Conservation (phyloP, 2,797 vertebrate species). For the Paedocypris micromegethes region DNA sequence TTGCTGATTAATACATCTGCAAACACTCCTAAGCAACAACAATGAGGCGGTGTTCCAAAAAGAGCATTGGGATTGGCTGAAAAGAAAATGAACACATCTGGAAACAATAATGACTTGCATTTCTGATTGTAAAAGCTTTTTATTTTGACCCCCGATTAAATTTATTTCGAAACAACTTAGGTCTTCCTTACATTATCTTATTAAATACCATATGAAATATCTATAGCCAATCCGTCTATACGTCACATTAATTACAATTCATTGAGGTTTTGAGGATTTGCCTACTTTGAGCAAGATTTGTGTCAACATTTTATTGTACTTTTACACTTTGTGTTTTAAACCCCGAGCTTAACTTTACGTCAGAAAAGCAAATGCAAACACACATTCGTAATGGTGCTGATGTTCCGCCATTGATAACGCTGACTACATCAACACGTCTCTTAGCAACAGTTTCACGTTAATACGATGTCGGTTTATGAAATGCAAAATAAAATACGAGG, state of each 20-base stretch:
- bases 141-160: slow-evolving; percentile 3
- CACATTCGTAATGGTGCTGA: slow-evolving; percentile 40
- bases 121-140: slow-evolving; percentile 50
- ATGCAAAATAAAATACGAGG: background rate
- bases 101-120: slow-evolving; percentile 66
- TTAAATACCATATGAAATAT: too few relatives aligned
- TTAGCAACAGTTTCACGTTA: slow-evolving; percentile 68
- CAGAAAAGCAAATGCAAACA: slow-evolving; percentile 47
- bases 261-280: too few relatives aligned
- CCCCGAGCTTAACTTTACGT: slow-evolving; percentile 26
- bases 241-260: too few relatives aligned
- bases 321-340: slow-evolving; percentile 30
- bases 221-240: too few relatives aligned
- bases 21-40: slow-evolving; percentile 21
- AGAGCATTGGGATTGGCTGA: slow-evolving; percentile 67
- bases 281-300: background rate
- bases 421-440: slow-evolving; percentile 67
- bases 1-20: background rate
- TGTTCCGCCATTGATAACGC: slow-evolving; percentile 44
- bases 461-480: slow-evolving; percentile 32
- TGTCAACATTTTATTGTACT: slow-evolving; percentile 13
- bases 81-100: slow-evolving; percentile 56
- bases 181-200: background rate
- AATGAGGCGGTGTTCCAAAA: slow-evolving; percentile 61
- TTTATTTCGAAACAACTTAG: slow-evolving; percentile 30